These are phyloP conservation scores for Podargus strigoides DNA, from an alignment of 2,797 vertebrate species.

Conservation along the genomic window DNA sequence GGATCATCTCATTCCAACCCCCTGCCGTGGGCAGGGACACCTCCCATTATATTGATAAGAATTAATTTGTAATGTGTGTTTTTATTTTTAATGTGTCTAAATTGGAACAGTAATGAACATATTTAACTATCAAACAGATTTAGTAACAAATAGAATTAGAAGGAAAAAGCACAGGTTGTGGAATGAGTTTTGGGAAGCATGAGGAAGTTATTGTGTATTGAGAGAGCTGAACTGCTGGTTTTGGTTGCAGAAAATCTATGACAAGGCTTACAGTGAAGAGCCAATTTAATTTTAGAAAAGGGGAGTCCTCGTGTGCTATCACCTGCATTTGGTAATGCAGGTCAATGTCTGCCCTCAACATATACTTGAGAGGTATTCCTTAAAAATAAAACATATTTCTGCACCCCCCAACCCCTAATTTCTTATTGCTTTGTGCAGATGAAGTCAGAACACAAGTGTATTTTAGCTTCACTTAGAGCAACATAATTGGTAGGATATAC, in stretches of 20 bases:
- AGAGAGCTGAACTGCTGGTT: neutral
- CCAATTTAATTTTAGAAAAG: neutral
- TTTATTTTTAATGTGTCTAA: neutral
- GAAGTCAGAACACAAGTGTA: neutral
- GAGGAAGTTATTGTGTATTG: neutral
- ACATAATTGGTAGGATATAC: neutral
- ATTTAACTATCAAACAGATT: neutral
- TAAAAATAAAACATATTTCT: neutral
- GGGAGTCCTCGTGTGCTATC: neutral
- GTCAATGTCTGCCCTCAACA: neutral
- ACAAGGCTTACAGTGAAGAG: neutral
- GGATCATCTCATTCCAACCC: too few relatives aligned
- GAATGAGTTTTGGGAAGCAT: neutral
- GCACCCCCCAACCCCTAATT: neutral
- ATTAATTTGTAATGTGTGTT: neutral
- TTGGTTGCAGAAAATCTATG: neutral
- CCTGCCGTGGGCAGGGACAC: too few relatives aligned
- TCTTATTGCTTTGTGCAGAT: neutral
- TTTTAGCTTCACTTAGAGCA: conserved; percentile 8
- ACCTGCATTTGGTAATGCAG: neutral
- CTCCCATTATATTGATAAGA: neutral
- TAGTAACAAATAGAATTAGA: neutral
- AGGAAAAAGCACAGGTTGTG: neutral
- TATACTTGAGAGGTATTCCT: neutral
- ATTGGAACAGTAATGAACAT: neutral